Evolutionary conservation across 2,797 vertebrate species (phyloP).

Genomic region (Amblyraja radiata): DNA sequence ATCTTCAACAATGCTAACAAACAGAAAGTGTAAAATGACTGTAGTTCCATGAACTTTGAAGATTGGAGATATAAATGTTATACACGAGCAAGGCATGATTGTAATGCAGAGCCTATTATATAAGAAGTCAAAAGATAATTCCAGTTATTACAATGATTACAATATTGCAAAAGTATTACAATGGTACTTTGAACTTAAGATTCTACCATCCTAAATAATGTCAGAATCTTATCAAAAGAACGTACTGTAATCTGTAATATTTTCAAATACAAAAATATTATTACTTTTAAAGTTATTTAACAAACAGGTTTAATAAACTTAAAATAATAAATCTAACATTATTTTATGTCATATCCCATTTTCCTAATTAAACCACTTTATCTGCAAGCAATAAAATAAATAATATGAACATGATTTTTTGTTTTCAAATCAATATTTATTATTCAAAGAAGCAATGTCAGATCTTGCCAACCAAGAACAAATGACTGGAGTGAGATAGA

Average conservation of each 20-base stretch:
- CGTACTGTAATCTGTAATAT: too few species aligned
- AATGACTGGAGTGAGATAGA: too few species aligned
- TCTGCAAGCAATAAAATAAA: neutral
- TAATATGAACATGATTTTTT: neutral
- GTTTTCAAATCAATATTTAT: neutral
- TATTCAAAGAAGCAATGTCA: neutral
- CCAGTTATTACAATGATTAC: too few species aligned
- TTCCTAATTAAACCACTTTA: neutral
- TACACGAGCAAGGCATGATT: neutral
- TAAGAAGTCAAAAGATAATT: neutral
- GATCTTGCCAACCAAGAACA: too few species aligned
- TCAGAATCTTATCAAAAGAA: neutral
- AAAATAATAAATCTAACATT: too few species aligned
- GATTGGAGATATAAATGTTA: neutral
- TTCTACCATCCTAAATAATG: neutral
- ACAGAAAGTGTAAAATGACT: neutral
- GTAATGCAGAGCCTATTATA: neutral
- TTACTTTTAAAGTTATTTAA: neutral
- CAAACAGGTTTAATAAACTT: neutral
- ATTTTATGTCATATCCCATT: neutral
- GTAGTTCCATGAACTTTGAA: neutral
- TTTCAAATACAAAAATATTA: too few species aligned
- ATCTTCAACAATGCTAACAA: neutral
- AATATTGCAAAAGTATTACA: neutral
- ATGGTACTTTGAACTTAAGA: neutral